Base-by-base conservation (phyloP, 2,888 invertebrate species). In the Aporophyla nigra region DNA sequence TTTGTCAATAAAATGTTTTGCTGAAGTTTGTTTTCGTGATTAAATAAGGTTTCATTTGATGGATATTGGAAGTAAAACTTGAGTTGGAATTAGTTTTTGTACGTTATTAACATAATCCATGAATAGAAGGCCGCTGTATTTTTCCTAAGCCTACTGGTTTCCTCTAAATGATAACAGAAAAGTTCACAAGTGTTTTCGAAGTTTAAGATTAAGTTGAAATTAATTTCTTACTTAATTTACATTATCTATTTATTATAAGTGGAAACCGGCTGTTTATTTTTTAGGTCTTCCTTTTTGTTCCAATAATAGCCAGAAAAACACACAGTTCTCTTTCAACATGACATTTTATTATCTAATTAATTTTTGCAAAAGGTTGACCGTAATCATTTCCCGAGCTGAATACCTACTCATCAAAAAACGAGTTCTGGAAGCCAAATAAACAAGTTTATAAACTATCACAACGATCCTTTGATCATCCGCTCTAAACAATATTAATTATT, bases 1-100 rank as follows among this genome's bases (percentile, higher is more conserved):
- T 69, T 66, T 56, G 49, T 58, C 51, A 78, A 56, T 73, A 78
- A 67, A 63, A 56, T 63, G 24, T 78, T 67, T 65, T 49, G 6
- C 46, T 46, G 14, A 69, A 74, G 33, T 78, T 68, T 66, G 6
- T 67, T 19, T 56, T 12, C 1, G 49, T 62, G 43, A 76, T 75
- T 69, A 27, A 43, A 63, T 69, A 27, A 51, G 46, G 27, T 24
- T 27, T 19, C 24, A 16, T 49, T 61, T 71, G 59, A 49, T 14
- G 16, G 21, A 1, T 19, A 40, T 46, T 70, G 19, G n/a, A 40
- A 46, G 56, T 58, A 58, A 19, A 58, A 33, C 43, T 58, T 59
- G 40, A 65, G 24, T n/a, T 53, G 16, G 14, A 33, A 69, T 53
- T 46, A 14, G 33, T 21, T 61, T 67, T 53, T 54, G 33, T 40